Percentiles rank a stretch among this genome's conserved stretches.
phyloP scores from a whole-genome alignment of 2,113 vertebrate species.

The Calidris pugnax region DNA sequence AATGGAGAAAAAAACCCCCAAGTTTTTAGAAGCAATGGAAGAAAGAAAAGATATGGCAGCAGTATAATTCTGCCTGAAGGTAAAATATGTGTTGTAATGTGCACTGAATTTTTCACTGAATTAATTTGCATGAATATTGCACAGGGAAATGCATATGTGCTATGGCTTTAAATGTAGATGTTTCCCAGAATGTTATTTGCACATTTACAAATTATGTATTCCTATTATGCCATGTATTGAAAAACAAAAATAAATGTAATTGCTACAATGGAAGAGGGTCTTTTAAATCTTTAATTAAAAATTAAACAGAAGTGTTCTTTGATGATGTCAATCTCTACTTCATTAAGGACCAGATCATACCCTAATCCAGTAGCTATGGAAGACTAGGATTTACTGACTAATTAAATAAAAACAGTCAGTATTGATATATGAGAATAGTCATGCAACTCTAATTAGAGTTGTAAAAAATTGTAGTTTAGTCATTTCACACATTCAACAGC shows the following conservation, averaged over 20 bases:
- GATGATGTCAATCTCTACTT: conserved; percentile 23
- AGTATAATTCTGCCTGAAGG: conserved; percentile 50
- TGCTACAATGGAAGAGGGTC: neutral
- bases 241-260: conserved; percentile 24
- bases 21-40: neutral
- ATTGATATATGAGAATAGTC: conserved; percentile 1
- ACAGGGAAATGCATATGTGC: conserved; percentile 8
- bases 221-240: neutral
- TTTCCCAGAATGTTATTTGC: conserved; percentile 28
- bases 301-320: conserved; percentile 4
- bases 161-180: conserved; percentile 45
- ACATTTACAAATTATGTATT: conserved; percentile 20
- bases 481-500: neutral
- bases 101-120: conserved; percentile 47
- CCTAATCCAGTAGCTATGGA: neutral
- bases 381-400: conserved; percentile 45
- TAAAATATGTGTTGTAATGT: conserved; percentile 23
- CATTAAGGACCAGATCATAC: conserved; percentile 25
- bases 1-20: neutral
- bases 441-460: conserved; percentile 39
- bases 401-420: conserved; percentile 36
- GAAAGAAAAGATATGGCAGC: neutral
- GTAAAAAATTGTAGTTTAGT: neutral
- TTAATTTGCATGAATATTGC: conserved; percentile 57
- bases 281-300: conserved; percentile 40